Percentiles rank a stretch among this genome's conserved stretches.
These are phyloP conservation scores for Rhinoptilus africanus DNA, from an alignment of 2,113 vertebrate genomes.

Conservation along the genomic window DNA sequence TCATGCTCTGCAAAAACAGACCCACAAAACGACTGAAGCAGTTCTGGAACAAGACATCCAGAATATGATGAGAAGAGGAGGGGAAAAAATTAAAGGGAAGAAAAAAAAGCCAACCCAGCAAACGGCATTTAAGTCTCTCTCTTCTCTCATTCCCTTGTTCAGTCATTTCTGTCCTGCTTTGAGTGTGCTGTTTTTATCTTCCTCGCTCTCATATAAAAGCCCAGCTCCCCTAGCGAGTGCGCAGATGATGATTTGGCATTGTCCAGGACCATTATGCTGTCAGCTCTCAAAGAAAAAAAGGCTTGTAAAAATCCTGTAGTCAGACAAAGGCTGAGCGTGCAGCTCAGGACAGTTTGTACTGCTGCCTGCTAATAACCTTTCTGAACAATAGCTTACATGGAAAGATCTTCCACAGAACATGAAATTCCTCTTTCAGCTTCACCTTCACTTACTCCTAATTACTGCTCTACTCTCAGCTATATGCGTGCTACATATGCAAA, in stretches of 20 bases:
- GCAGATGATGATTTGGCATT: constrained; percentile 69
- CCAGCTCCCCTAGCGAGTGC: constrained; percentile 41
- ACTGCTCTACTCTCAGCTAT: constrained; percentile 14
- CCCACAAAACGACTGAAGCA: background rate
- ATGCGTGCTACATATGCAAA: constrained; percentile 6
- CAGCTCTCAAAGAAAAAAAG: constrained; percentile 60
- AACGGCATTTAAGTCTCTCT: constrained; percentile 54
- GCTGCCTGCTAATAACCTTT: constrained; percentile 60
- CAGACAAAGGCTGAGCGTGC: constrained; percentile 56
- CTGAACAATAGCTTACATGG: constrained; percentile 51
- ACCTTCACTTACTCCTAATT: constrained; percentile 56
- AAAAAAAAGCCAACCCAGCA: constrained; percentile 17
- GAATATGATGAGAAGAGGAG: background rate
- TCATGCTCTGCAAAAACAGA: background rate
- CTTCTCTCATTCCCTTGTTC: constrained; percentile 42
- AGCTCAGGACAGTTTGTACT: constrained; percentile 53
- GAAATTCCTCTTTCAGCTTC: constrained; percentile 55
- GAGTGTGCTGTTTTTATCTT: constrained; percentile 61
- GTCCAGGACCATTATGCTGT: constrained; percentile 61
- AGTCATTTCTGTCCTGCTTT: constrained; percentile 50
- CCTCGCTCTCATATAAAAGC: constrained; percentile 54
- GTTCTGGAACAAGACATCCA: constrained; percentile 23
- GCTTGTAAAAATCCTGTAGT: constrained; percentile 66
- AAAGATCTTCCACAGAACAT: constrained; percentile 58
- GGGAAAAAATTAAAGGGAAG: background rate